A percentile compares a stretch with the other conserved stretches of the same genome.
These are phyloP conservation scores for Phallusia fumigata DNA, from an alignment of 23 tunicate species.

Conservation along the genomic window DNA sequence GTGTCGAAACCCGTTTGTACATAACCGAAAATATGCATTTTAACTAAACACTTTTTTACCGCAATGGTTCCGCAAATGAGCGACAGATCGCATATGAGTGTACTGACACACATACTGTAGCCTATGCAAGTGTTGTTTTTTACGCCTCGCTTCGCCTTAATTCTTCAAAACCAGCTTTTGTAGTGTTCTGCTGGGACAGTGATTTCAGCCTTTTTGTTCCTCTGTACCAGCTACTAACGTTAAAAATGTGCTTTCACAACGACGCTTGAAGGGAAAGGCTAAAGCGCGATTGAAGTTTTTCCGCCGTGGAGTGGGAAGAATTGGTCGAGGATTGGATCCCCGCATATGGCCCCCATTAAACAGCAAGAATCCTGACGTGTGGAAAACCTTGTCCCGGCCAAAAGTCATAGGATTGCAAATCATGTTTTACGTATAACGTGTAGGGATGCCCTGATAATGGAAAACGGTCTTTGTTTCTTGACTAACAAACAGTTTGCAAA, in stretches of 20 bases:
- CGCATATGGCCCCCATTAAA: background rate
- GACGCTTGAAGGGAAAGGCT: background rate
- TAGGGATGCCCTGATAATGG: background rate
- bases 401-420: too few species aligned
- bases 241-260: too few species aligned
- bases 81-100: background rate
- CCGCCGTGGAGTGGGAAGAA: background rate
- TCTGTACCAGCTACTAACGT: too few species aligned
- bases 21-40: too few species aligned
- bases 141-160: background rate
- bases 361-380: background rate
- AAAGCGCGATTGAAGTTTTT: constrained; percentile 1
- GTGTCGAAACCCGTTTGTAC: too few species aligned
- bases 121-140: constrained; percentile 7
- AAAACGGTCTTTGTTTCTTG: background rate
- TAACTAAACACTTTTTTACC: too few species aligned
- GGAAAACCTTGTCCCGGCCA: background rate
- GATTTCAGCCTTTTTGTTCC: too few species aligned
- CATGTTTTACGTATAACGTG: background rate
- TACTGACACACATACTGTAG: background rate
- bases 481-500: background rate
- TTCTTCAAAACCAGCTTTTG: too few species aligned
- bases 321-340: background rate
- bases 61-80: too few species aligned
- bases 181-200: too few species aligned